Conservation (phyloP, 2,797 vertebrate genomes). For the Acrossocheilus wenchowensis region DNA sequence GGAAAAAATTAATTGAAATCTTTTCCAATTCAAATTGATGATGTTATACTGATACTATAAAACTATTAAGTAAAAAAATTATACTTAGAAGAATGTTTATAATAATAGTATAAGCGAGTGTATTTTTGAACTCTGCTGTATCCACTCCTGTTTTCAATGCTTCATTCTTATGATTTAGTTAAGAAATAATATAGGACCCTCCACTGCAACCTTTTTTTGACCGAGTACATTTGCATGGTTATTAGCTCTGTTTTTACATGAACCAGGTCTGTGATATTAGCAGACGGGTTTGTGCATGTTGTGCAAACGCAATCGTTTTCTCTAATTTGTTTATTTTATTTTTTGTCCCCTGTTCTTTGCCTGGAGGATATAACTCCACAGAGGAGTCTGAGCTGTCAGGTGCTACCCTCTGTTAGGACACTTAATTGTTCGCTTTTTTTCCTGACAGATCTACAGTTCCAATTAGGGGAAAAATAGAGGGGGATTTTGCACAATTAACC, state of each 20-base stretch:
- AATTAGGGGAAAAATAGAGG: constrained; percentile 8
- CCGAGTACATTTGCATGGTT: constrained; percentile 20
- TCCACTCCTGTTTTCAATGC: neutral
- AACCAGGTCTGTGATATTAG: constrained; percentile 9
- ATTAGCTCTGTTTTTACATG: constrained; percentile 9
- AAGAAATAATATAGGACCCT: neutral
- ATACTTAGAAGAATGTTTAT: neutral
- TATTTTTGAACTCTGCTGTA: neutral
- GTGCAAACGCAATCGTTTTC: constrained; percentile 33
- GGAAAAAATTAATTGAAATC: neutral
- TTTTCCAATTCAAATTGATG: neutral
- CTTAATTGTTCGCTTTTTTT: constrained; percentile 32
- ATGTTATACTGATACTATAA: neutral
- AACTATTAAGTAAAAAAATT: neutral
- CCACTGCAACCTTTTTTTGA: constrained; percentile 13
- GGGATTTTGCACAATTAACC: constrained; percentile 58
- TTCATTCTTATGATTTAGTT: constrained; percentile 19
- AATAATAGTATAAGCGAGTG: neutral
- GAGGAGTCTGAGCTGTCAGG: constrained; percentile 27
- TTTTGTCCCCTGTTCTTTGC: constrained; percentile 34
- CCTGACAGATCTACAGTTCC: constrained; percentile 31
- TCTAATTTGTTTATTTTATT: constrained; percentile 50
- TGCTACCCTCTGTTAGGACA: constrained; percentile 36
- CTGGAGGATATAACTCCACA: constrained; percentile 34
- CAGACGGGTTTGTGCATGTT: neutral